These are phyloP conservation scores for Callithrix jacchus DNA, from an alignment of 2,113 vertebrate species.

Conservation along the genomic window DNA sequence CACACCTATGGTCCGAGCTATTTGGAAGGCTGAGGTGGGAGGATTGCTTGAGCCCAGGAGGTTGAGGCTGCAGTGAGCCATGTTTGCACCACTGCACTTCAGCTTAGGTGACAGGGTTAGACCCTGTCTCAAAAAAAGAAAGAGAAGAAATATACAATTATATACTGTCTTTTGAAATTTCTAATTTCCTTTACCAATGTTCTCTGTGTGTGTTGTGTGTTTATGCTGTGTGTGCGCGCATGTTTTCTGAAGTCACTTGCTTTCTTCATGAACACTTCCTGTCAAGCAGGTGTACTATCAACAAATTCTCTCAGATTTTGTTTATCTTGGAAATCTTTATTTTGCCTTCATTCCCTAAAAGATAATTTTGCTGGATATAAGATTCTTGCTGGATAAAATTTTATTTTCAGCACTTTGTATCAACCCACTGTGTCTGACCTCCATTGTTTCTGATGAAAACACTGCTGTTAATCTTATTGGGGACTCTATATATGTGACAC, in stretches of 20 bases:
- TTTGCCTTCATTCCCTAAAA: background rate
- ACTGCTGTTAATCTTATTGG: background rate
- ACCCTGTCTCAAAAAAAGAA: background rate
- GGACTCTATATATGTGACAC: background rate
- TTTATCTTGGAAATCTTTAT: background rate
- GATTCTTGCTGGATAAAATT: background rate
- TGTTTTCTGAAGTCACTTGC: background rate
- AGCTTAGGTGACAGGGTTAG: too few species aligned
- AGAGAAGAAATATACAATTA: background rate
- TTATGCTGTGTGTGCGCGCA: background rate
- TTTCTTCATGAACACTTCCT: constrained; percentile 1
- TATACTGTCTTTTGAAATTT: background rate
- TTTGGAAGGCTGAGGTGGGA: too few species aligned
- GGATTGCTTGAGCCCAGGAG: too few species aligned
- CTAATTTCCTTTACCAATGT: background rate
- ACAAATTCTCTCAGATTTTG: background rate
- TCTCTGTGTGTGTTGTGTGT: background rate
- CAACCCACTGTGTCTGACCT: background rate
- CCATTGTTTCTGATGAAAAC: background rate
- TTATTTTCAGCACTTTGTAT: background rate
- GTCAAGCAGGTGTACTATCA: background rate
- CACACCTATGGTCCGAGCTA: too few species aligned
- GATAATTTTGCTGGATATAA: background rate
- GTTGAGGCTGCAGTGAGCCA: too few species aligned
- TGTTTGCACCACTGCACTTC: too few species aligned